Conservation (phyloP, 1,140 invertebrate species). For the Ceratosolen fusciceps region DNA sequence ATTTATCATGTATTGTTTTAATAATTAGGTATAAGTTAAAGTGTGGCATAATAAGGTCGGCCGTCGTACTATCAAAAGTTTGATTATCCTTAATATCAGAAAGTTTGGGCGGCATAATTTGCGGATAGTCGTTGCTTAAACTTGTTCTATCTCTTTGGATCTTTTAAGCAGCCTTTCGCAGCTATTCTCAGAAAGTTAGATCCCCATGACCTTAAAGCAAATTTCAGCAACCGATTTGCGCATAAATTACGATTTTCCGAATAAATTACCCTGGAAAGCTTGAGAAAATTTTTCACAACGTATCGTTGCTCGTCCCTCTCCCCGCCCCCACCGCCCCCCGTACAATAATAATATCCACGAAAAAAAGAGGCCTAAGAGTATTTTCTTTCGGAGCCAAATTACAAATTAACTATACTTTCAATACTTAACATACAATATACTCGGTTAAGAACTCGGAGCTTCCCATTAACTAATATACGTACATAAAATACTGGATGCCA, state of each 20-base stretch:
- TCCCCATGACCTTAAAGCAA: constrained; percentile 11
- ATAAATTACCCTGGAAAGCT: not conserved
- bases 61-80: not conserved
- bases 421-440: no score
- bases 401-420: no score
- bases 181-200: constrained; percentile 5
- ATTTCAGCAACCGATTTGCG: constrained; percentile 5
- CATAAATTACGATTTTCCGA: not conserved
- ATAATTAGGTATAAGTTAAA: not conserved
- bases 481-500: no score
- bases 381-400: no score
- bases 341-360: no score
- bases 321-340: no score
- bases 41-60: not conserved
- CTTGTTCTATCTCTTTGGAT: constrained; percentile 21
- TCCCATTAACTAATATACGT: not conserved
- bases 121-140: constrained; percentile 20
- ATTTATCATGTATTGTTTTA: no score
- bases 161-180: constrained; percentile 19
- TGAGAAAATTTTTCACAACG: not conserved
- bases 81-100: constrained; percentile 24
- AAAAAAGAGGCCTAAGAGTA: no score
- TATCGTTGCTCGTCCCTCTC: no score
- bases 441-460: not conserved
- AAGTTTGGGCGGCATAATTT: constrained; percentile 16